These are phyloP conservation scores for Leistus spinibarbis DNA, from an alignment of 2,888 invertebrate species.

Conservation along the genomic window DNA sequence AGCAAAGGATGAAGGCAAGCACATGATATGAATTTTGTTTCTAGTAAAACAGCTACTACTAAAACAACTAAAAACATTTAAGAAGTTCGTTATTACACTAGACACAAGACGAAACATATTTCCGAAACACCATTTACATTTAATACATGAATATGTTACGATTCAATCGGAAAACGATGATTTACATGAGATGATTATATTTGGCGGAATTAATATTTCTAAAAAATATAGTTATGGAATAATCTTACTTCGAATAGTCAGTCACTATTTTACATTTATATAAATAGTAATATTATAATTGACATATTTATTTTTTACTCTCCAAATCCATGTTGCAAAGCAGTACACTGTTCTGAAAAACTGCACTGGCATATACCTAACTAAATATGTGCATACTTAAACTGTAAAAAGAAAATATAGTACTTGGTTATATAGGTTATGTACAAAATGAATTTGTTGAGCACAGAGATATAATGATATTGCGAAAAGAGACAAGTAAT, in stretches of 20 bases:
- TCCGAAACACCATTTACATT: background rate
- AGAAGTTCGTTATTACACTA: background rate
- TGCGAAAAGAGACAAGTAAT: background rate
- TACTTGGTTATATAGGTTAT: background rate
- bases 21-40: slow-evolving; percentile 43
- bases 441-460: background rate
- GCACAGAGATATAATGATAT: background rate
- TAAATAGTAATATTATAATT: slow-evolving; percentile 22
- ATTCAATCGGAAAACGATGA: background rate
- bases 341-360: background rate
- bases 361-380: background rate
- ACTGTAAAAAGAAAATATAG: background rate
- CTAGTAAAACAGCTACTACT: slow-evolving; percentile 15
- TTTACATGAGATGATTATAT: slow-evolving; percentile 1
- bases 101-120: too few species aligned
- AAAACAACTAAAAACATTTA: background rate
- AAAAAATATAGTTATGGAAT: slow-evolving; percentile 34
- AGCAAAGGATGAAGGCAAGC: slow-evolving; percentile 45
- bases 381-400: background rate
- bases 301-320: slow-evolving; percentile 16
- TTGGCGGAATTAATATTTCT: slow-evolving; percentile 29
- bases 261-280: slow-evolving; percentile 10
- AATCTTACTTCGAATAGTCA: slow-evolving; percentile 6
- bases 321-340: background rate
- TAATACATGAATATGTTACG: background rate